A percentile compares a stretch with the other conserved stretches of the same genome.
These are phyloP conservation scores for Ophonus ardosiacus DNA, from an alignment of 2,888 invertebrate genomes.

Conservation along the genomic window DNA sequence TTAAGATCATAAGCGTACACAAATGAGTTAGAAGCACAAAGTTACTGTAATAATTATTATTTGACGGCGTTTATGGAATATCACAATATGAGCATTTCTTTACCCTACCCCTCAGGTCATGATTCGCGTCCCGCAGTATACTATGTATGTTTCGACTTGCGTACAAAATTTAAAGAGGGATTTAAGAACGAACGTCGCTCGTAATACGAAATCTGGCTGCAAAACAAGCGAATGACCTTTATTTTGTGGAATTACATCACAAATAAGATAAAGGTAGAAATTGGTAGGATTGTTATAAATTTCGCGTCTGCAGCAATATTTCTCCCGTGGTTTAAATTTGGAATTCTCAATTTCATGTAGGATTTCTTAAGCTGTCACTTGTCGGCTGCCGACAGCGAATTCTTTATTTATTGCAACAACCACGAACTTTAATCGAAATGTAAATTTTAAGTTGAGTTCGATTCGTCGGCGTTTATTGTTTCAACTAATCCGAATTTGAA, in stretches of 20 bases:
- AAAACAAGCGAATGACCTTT: not conserved
- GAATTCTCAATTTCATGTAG: slow-evolving; percentile 58
- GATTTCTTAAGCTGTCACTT: slow-evolving; percentile 50
- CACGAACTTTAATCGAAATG: slow-evolving; percentile 59
- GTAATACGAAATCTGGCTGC: not conserved
- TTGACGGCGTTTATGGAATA: no score
- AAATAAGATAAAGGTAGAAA: slow-evolving; percentile 45
- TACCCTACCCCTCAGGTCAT: no score
- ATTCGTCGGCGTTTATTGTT: slow-evolving; percentile 54
- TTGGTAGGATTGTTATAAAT: slow-evolving; percentile 58
- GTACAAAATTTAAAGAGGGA: no score
- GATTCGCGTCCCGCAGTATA: no score
- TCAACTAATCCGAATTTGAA: slow-evolving; percentile 62
- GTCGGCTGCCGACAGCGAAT: slow-evolving; percentile 30
- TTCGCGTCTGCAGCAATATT: slow-evolving; percentile 32
- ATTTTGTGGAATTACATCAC: not conserved
- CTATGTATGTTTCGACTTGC: no score
- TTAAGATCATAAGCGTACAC: no score
- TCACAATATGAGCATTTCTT: no score
- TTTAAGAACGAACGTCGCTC: no score
- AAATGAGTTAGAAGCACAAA: no score
- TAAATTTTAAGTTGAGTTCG: slow-evolving; percentile 53
- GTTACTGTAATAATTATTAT: no score
- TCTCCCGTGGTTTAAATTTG: slow-evolving; percentile 55
- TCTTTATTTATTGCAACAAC: slow-evolving; percentile 45